phyloP scores from a whole-genome alignment of 2,888 invertebrate genomes.

The Rhagophthalmus giganteus region DNA sequence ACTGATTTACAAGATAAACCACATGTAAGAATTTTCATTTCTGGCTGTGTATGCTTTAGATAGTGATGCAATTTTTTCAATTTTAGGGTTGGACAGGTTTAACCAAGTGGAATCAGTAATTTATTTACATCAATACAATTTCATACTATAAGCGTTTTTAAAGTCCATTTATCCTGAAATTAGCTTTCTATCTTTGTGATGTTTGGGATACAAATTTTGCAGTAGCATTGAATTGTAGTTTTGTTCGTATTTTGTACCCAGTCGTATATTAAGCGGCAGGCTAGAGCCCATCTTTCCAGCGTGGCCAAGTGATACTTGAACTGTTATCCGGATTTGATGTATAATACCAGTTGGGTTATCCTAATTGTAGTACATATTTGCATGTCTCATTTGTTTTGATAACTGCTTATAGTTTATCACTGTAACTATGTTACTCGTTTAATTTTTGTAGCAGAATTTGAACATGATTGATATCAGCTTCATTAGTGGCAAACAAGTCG shows the following conservation, averaged over 20 bases:
- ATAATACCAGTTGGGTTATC: conserved; percentile 42
- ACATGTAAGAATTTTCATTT: conserved; percentile 47
- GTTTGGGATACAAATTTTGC: conserved; percentile 53
- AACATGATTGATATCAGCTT: conserved; percentile 43
- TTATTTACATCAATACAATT: conserved; percentile 31
- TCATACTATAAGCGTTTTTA: conserved; percentile 49
- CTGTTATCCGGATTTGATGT: conserved; percentile 49
- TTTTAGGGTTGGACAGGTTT: conserved; percentile 58
- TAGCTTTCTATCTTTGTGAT: conserved; percentile 52
- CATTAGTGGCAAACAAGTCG: conserved; percentile 40
- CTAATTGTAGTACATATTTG: conserved; percentile 50
- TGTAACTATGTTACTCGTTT: conserved; percentile 41
- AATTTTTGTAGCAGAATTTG: conserved; percentile 42
- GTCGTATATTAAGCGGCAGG: conserved; percentile 17
- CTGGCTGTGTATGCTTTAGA: no score
- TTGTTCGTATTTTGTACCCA: conserved; percentile 35
- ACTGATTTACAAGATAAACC: conserved; percentile 52
- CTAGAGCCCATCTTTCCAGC: conserved; percentile 9
- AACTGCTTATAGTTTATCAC: conserved; percentile 54
- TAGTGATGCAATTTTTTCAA: no score
- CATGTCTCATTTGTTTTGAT: conserved; percentile 51
- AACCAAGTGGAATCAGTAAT: conserved; percentile 57
- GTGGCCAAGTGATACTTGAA: conserved; percentile 19
- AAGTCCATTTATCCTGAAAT: conserved; percentile 50
- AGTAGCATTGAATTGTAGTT: conserved; percentile 44